Evolutionary conservation across 2,888 invertebrate species (phyloP), one percentile per base, ranked within the genome.

Genomic region (Podotricha telesiphe): DNA sequence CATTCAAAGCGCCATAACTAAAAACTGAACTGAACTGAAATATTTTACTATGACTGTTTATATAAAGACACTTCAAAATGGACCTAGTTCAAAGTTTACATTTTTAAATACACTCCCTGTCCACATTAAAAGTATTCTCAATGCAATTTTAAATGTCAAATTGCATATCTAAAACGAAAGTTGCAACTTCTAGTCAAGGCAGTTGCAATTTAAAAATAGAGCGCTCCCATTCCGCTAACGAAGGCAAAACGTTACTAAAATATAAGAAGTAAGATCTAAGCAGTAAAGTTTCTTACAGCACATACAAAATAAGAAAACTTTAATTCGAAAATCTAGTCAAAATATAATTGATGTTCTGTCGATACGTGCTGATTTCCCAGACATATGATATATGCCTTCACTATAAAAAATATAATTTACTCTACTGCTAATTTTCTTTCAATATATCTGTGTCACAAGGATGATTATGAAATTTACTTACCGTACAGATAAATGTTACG

Each of bases 241-340:
- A 72, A 70, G 68, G 70, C 53, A 67, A 70, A 68, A 68, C 65
- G 55, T 68, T 80, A 77, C 72, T 75, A 73, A 78, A 76, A 78
- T 74, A 75, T 75, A 70, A 76, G 73, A 65, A 53, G 64, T 64
- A 28, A 65, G 62, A 71, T 62, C 48, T 48, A 68, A 71, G 61
- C 51, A 50, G 55, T 58, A 65, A 40, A 50, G 45, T 80, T 84
- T 80, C 80, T 78, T 73, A 61, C 42, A 34, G 28, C 37, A 11
- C 28, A 51, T 8, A 17, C 11, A 61, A 17, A 51, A 45, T 45
- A 47, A 13, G 37, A 0, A 6, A 56, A n/a, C 3, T 6, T 62
- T 37, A 15, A 34, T 34, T 48, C 22, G 0, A n/a, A 45, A 20
- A 20, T 10, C 8, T 40, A 37, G 58, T 20, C 13, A 40, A 22